Evolutionary conservation across 1,140 invertebrate species (phyloP).

Genomic region (Bathynomus jamesi): DNA sequence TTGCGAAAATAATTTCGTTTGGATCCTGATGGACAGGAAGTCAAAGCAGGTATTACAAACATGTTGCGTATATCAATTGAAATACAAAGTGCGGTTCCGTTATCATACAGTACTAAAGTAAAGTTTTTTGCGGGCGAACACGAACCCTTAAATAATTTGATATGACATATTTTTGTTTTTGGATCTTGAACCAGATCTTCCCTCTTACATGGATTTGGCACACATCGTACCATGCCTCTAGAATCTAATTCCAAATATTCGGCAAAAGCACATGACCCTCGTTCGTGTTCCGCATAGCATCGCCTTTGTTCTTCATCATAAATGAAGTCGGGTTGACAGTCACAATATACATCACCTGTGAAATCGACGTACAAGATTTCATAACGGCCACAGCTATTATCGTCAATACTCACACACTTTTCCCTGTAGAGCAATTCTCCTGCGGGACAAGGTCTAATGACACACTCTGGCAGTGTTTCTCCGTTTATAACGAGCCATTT

Average conservation of each 20-base stretch:
- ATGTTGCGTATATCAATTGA: background rate
- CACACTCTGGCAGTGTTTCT: background rate
- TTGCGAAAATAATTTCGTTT: background rate
- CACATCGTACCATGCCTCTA: background rate
- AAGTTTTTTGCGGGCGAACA: background rate
- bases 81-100: background rate
- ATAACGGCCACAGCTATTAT: background rate
- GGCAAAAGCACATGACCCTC: background rate
- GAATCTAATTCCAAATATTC: background rate
- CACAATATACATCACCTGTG: background rate
- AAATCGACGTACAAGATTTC: background rate
- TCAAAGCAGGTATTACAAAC: background rate
- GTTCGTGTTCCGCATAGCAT: background rate
- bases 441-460: background rate
- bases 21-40: background rate
- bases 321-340: background rate
- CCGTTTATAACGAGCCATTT: background rate
- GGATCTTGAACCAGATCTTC: background rate
- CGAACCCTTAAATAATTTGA: background rate
- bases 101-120: background rate
- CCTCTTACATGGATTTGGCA: background rate
- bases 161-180: background rate
- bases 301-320: background rate
- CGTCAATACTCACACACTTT: background rate
- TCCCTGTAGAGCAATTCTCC: background rate